Conservation (phyloP, 1,140 invertebrate genomes). For the Trachymyrmex septentrionalis region DNA sequence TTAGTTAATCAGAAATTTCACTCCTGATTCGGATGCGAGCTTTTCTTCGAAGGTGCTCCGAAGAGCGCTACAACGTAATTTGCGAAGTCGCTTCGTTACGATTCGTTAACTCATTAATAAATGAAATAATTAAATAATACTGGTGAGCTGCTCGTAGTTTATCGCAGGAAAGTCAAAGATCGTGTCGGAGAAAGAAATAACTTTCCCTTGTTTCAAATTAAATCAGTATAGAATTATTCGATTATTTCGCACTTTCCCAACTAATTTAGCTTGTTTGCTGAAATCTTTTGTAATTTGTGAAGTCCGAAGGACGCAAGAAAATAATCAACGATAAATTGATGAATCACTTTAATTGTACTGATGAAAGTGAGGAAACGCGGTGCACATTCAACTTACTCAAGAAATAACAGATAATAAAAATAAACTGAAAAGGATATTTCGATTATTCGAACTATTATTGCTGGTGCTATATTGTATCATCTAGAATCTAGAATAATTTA, state of each 20-base stretch:
- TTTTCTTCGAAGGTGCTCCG: neutral
- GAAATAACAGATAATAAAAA: neutral
- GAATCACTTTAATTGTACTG: neutral
- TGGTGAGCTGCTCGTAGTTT: conserved; percentile 19
- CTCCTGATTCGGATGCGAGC: neutral
- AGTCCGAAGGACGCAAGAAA: neutral
- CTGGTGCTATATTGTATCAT: neutral
- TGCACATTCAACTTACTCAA: neutral
- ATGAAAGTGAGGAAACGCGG: neutral
- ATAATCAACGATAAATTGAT: conserved; percentile 9
- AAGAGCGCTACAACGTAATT: conserved; percentile 17
- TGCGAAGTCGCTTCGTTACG: neutral
- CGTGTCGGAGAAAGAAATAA: conserved; percentile 19
- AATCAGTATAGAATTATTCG: conserved; percentile 32
- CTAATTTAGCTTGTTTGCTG: conserved; percentile 27
- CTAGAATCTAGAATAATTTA: conserved; percentile 21
- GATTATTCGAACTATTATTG: conserved; percentile 32
- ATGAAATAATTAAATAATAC: conserved; percentile 46
- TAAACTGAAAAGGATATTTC: neutral
- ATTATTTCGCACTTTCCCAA: conserved; percentile 29
- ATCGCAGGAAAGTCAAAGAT: conserved; percentile 7
- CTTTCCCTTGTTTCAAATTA: conserved; percentile 17
- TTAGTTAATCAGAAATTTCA: conserved; percentile 42
- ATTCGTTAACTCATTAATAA: conserved; percentile 45
- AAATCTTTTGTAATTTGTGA: conserved; percentile 24